Conservation (phyloP, 2,113 vertebrate species). For the Callopanchax toddi region DNA sequence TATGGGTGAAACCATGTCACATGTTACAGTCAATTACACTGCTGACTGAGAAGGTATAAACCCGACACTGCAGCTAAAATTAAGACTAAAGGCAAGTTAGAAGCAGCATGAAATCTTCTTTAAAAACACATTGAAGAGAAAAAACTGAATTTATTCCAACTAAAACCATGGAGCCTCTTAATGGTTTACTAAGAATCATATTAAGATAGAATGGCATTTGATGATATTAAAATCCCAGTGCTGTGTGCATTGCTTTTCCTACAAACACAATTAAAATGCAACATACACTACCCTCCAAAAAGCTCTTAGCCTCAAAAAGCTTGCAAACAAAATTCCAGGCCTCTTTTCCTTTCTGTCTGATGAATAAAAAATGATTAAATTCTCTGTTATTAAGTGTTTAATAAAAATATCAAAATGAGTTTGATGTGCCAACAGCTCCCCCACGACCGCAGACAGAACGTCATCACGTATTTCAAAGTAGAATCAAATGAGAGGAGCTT, state of each 20-base stretch:
- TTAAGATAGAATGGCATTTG: too few species aligned
- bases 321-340: slow-evolving; percentile 42
- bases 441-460: too few species aligned
- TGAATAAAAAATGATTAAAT: too few species aligned
- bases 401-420: slow-evolving; percentile 17
- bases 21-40: slow-evolving; percentile 27
- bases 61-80: slow-evolving; percentile 16
- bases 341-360: slow-evolving; percentile 10
- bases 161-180: slow-evolving; percentile 2
- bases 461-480: slow-evolving; percentile 56
- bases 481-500: slow-evolving; percentile 43
- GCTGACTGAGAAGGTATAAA: slow-evolving; percentile 34
- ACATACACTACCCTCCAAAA: too few species aligned
- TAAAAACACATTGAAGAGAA: neutral
- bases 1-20: slow-evolving; percentile 29
- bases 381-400: too few species aligned
- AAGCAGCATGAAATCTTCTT: neutral
- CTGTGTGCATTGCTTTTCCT: slow-evolving; percentile 17
- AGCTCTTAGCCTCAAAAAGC: slow-evolving; percentile 17
- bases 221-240: slow-evolving; percentile 19
- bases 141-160: slow-evolving; percentile 2
- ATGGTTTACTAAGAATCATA: too few species aligned
- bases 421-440: slow-evolving; percentile 16
- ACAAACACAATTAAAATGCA: slow-evolving; percentile 31
- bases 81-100: slow-evolving; percentile 3